These are phyloP conservation scores for Liparis tanakae DNA, from an alignment of 2,797 vertebrate genomes.

Conservation along the genomic window DNA sequence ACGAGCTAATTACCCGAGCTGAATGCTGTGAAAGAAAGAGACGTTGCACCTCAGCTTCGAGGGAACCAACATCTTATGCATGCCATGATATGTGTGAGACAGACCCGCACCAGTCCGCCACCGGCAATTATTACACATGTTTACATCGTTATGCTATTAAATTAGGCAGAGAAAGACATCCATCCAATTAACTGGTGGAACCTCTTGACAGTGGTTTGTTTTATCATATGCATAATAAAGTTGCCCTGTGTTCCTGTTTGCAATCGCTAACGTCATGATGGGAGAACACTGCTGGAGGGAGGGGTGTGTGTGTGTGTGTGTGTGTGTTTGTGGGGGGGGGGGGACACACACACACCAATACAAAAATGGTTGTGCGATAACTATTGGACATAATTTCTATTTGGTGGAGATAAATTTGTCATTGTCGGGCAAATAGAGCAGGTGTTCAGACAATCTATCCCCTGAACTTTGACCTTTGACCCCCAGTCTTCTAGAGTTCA, in stretches of 20 bases:
- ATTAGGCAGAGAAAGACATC: constrained; percentile 62
- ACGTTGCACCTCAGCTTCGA: constrained; percentile 49
- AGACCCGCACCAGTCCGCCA: constrained; percentile 54
- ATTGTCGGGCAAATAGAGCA: constrained; percentile 11
- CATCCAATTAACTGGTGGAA: constrained; percentile 52
- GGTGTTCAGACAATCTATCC: constrained; percentile 14
- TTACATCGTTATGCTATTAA: constrained; percentile 59
- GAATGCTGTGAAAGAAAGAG: constrained; percentile 53
- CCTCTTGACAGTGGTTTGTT: constrained; percentile 52
- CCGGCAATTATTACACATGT: constrained; percentile 52
- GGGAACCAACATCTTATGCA: constrained; percentile 52
- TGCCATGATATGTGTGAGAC: constrained; percentile 28
- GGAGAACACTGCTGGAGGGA: background rate
- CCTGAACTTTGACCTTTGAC: constrained; percentile 31
- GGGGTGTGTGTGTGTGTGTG: too few species aligned
- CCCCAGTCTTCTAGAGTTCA: background rate
- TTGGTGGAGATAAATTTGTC: constrained; percentile 11
- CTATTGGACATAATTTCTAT: background rate
- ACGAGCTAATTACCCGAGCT: constrained; percentile 66
- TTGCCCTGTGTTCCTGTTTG: constrained; percentile 28
- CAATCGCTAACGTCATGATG: background rate
- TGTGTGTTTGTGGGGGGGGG: too few species aligned
- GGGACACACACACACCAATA: too few species aligned
- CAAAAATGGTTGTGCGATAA: background rate
- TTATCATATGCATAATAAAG: constrained; percentile 39